Evolutionary conservation across 1,140 invertebrate species (phyloP).

Genomic region (Drosophila sucinea): DNA sequence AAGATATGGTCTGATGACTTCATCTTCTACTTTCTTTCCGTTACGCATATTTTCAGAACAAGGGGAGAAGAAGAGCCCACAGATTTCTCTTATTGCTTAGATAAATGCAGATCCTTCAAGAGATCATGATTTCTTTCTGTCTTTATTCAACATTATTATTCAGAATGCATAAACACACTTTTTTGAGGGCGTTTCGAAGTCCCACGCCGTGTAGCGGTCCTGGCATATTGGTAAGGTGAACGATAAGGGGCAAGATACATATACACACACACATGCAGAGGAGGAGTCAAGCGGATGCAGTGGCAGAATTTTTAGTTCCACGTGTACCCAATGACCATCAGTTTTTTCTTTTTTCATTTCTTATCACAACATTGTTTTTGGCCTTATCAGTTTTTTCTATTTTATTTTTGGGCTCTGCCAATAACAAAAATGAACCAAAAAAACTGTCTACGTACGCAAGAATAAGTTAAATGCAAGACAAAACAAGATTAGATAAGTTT

Average conservation of each 20-base stretch:
- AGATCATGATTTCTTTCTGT: no score
- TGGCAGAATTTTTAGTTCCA: slow-evolving; percentile 2
- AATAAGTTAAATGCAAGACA: slow-evolving; percentile 35
- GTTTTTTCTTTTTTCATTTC: not conserved
- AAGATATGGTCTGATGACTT: no score
- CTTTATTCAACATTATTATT: no score
- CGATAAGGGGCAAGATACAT: not conserved
- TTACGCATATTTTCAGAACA: no score
- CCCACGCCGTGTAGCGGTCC: not conserved
- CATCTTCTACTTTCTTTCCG: no score
- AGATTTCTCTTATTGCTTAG: no score
- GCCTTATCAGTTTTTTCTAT: slow-evolving; percentile 14
- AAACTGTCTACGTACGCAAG: slow-evolving; percentile 67
- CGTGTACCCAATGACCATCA: not conserved
- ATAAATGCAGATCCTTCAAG: no score
- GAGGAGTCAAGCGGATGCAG: not conserved
- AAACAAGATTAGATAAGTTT: slow-evolving; percentile 35
- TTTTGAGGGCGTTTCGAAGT: no score
- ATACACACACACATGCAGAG: slow-evolving; percentile 2
- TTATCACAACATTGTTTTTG: not conserved
- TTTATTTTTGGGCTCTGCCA: slow-evolving; percentile 6
- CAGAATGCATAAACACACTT: no score
- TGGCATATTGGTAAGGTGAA: not conserved
- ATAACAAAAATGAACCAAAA: slow-evolving; percentile 28
- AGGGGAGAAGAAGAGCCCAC: no score